Evolutionary conservation across 2,797 vertebrate genomes (phyloP), one percentile per base, ranked within the genome.

Genomic region (Hirundo rustica): DNA sequence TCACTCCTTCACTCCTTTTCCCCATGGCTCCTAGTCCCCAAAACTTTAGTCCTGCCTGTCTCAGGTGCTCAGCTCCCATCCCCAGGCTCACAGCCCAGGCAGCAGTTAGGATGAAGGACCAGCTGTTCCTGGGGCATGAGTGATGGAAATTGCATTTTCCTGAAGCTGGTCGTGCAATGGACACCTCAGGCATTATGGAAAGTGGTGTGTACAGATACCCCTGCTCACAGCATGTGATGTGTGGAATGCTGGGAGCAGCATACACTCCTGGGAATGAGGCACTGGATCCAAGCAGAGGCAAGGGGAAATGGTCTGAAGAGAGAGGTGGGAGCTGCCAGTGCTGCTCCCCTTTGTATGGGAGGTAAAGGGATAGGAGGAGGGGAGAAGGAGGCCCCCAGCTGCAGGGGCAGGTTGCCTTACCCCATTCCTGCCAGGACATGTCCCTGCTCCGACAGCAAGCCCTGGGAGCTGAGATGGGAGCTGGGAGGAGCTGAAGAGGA

Each of bases 251-350:
- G 65, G 29, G 25, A 53, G 23, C 65, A 81, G 53, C 53, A 34
- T 26, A 40, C 0, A 1, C 22, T 61, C 58, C 66, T 87, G 54
- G 47, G 81, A 87, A 45, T 0, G 0, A 0, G 2, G 51, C 4
- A 4, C 36, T 76, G 50, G 30, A 40, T 71, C 73, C 2, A 1
- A 70, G 25, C 27, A 77, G 30, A 15, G 20, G 7, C 11, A 79
- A 32, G n/a, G 22, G 45, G 32, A 65, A 32, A 29, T 0, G 4
- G 3, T 65, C 57, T 74, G 66, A 50, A 70, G 50, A 64, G 45
- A 76, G 40, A 77, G 34, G 5, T 40, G 47, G 51, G 34, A 87
- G 47, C 27, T 82, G 23, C 42, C 23, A 40, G 38, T 29, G 34
- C 38, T 65, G 47, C 25, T 81, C 13, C 13, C 26, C 26, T 22